Percentiles rank a stretch among this genome's conserved stretches.
Evolutionary conservation across 2,888 invertebrate genomes (phyloP).

Genomic region (Byasa hedistus): DNA sequence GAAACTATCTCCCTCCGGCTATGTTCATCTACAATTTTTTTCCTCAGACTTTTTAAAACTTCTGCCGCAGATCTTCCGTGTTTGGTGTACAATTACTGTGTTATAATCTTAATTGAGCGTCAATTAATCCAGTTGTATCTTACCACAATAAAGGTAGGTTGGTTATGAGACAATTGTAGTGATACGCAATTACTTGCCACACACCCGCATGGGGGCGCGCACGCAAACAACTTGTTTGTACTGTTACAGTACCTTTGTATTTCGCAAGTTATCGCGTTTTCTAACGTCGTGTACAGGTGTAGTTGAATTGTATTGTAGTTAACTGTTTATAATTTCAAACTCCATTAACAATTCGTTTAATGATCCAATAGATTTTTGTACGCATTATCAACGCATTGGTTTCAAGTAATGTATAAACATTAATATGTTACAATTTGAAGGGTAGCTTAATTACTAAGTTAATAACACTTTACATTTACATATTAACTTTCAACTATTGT

Average conservation of each 20-base stretch:
- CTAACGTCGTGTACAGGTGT: background rate
- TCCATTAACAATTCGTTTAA: background rate
- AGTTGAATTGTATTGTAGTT: constrained; percentile 4
- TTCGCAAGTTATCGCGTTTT: constrained; percentile 5
- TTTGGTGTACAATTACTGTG: background rate
- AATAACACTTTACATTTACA: too few relatives aligned
- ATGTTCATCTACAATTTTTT: too few relatives aligned
- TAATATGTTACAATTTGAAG: too few relatives aligned
- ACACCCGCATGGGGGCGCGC: constrained; percentile 41
- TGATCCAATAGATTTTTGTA: too few relatives aligned
- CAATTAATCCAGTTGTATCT: constrained; percentile 7
- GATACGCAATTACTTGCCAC: constrained; percentile 40
- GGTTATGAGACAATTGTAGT: constrained; percentile 16
- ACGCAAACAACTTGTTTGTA: constrained; percentile 33
- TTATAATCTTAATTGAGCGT: background rate
- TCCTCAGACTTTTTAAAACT: too few relatives aligned
- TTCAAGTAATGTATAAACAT: too few relatives aligned
- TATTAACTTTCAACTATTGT: too few relatives aligned
- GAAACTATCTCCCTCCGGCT: too few relatives aligned
- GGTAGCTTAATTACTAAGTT: too few relatives aligned
- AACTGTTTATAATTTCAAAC: constrained; percentile 7
- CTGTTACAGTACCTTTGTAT: constrained; percentile 18
- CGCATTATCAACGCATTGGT: too few relatives aligned
- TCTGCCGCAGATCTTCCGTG: too few relatives aligned
- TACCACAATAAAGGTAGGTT: constrained; percentile 26